Evolutionary conservation across 1,140 invertebrate genomes (phyloP), one percentile per base, ranked within the genome.

Genomic region (Oreohelix idahoensis): DNA sequence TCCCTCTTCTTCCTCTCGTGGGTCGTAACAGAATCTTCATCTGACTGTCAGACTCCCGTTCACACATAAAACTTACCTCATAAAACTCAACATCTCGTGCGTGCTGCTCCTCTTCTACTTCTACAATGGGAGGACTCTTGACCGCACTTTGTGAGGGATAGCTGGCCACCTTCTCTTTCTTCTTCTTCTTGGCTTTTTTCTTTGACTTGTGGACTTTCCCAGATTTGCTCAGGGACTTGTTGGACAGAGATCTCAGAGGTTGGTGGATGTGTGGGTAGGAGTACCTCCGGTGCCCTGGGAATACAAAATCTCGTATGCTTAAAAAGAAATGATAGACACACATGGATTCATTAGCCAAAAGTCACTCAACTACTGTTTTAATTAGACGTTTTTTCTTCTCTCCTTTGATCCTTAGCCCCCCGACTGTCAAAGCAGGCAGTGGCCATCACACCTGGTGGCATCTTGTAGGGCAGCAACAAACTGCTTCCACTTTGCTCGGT

Each of bases 101-200:
- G 1, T 74, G 70, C 4, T 49, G n/a, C 51, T 83, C 81, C 51
- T 85, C 84, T 36, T 83, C 84, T 36, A 87, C 87, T 79, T 89
- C 89, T 26, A 86, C 86, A 71, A 90, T 91, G 29, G 89, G 79
- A 23, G 90, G 89, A 32, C 88, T 88, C 71, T 90, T 82, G 23
- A 88, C 53, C 15, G 89, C 90, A 1, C 85, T 86, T 73, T 86
- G 87, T 0, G 90, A 91, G 1, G 90, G 90, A 66, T 87, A 91
- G 79, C 88, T 89, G 36, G 87, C 86, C 5, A 85, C 69, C 35
- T 88, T 87, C 79, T 89, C 87, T 80, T 85, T 86, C 81, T 94
- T 92, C 79, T 94, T 94, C 5, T 89, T 89, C 81, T 89, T 87
- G 29, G 87, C 87, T 77, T 87, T 88, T 66, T 87, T 87, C 83